Base-by-base conservation (phyloP, 2,888 invertebrate species). In the Pegoplata infirma region DNA sequence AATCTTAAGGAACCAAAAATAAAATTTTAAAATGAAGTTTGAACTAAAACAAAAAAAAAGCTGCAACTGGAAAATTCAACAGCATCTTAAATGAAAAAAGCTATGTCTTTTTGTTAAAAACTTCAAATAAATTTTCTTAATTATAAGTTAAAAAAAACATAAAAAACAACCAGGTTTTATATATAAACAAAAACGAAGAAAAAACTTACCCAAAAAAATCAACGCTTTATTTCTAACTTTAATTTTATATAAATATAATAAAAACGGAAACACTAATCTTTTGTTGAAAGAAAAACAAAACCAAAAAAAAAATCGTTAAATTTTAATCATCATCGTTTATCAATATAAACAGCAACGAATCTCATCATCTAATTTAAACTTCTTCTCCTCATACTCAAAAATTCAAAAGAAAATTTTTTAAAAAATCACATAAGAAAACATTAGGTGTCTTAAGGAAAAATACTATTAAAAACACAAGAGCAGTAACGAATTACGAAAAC, bases 211-310 rank as follows among this genome's bases (percentile, higher is more conserved):
- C 49, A 47, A 64, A 72, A 44, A 53, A 73, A 73, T 58, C 73
- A 73, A 73, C 61, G 77, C 77, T 78, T 73, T 78, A 78, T 74
- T 64, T 78, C 47, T 73, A 78, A 74, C 61, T 74, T 28, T 66
- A 71, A 75, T 78, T 74, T 78, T 78, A 78, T 74, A 73, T 64
- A 69, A 69, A 44, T 61, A 46, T 25, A 64, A 75, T 69, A 61
- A 71, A 32, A 64, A 40, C 40, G 49, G 49, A 12, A 51, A 36
- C 63, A 74, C 69, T 69, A 78, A 78, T 66, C 51, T 59, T 55
- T 67, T 71, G 59, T 69, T 69, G 44, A 58, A 59, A 51, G n/a
- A 69, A 47, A 44, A 59, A 63, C 21, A 63, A 46, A 66, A 5
- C 46, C 1, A 56, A 17, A 32, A 61, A 55, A 46, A 32, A 61